These are phyloP conservation scores for Portevinia maculata DNA, from an alignment of 2,888 invertebrate genomes.

Conservation along the genomic window DNA sequence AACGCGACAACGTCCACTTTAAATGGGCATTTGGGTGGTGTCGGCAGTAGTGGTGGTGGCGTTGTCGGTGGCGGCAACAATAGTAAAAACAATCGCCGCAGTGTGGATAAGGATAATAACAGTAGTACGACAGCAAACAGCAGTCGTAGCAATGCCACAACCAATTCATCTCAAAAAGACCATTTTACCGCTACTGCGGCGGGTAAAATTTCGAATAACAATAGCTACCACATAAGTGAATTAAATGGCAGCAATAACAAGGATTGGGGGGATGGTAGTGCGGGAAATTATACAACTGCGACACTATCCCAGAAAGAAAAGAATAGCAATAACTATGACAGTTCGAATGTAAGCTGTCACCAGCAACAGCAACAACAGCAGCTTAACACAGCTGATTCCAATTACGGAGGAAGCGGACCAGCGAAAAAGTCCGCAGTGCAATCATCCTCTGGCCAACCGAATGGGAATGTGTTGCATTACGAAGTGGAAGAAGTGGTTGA, in stretches of 20 bases:
- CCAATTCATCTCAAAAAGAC: conserved; percentile 45
- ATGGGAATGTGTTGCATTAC: conserved; percentile 80
- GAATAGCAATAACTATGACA: conserved; percentile 75
- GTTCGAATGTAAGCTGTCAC: conserved; percentile 76
- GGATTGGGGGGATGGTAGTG: conserved; percentile 62
- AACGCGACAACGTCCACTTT: conserved; percentile 59
- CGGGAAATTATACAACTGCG: conserved; percentile 74
- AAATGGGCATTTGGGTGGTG: conserved; percentile 73
- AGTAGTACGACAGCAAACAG: conserved; percentile 26
- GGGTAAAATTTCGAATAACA: conserved; percentile 52
- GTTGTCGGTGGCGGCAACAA: conserved; percentile 75
- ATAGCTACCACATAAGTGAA: conserved; percentile 54
- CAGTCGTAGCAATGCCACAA: conserved; percentile 37
- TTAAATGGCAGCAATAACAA: conserved; percentile 46
- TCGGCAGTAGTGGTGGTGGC: conserved; percentile 75
- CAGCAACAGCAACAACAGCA: conserved; percentile 78
- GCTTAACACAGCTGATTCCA: conserved; percentile 34
- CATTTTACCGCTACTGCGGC: conserved; percentile 33
- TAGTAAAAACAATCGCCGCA: conserved; percentile 80
- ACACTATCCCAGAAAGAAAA: conserved; percentile 63
- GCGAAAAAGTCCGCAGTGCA: conserved; percentile 73
- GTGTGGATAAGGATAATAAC: conserved; percentile 81
- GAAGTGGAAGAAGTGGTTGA: conserved; percentile 80
- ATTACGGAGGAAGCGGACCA: conserved; percentile 57
- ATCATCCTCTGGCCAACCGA: conserved; percentile 75